Percentiles rank a stretch among this genome's conserved stretches.
These are phyloP conservation scores for Lydus trimaculatus DNA, from an alignment of 2,888 invertebrate genomes.

Conservation along the genomic window DNA sequence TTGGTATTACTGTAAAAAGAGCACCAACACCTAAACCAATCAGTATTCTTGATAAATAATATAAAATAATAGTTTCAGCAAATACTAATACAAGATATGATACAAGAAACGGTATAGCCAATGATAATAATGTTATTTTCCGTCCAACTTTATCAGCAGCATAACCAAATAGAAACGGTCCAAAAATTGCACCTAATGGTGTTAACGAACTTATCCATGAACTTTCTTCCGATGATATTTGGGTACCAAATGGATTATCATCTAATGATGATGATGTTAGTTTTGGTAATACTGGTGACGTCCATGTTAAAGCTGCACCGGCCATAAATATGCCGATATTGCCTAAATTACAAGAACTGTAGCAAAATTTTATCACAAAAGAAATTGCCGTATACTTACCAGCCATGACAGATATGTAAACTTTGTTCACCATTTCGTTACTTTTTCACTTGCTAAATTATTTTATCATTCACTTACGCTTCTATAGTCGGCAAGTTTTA, in stretches of 20 bases:
- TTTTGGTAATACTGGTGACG: constrained; percentile 38
- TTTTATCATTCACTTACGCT: neutral
- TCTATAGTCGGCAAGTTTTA: no score
- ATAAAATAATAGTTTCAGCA: constrained; percentile 61
- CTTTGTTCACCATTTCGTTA: constrained; percentile 15
- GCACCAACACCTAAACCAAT: constrained; percentile 74
- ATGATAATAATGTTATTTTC: constrained; percentile 71
- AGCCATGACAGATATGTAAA: constrained; percentile 14
- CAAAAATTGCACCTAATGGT: constrained; percentile 64
- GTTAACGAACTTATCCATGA: constrained; percentile 65
- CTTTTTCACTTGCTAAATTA: neutral
- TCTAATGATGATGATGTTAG: constrained; percentile 30
- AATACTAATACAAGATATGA: constrained; percentile 74
- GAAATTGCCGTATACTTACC: constrained; percentile 12
- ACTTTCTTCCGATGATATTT: constrained; percentile 54
- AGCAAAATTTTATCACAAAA: neutral
- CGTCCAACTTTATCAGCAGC: constrained; percentile 72
- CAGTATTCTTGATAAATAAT: constrained; percentile 66
- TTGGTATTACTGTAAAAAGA: constrained; percentile 77
- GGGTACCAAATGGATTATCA: constrained; percentile 50
- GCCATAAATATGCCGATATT: constrained; percentile 33
- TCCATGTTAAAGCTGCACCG: constrained; percentile 38
- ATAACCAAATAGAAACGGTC: constrained; percentile 75
- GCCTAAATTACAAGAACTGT: constrained; percentile 28
- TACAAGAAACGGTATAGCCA: constrained; percentile 70